phyloP scores from a whole-genome alignment of 2,113 vertebrate species.

The Kobus ellipsiprymnus region DNA sequence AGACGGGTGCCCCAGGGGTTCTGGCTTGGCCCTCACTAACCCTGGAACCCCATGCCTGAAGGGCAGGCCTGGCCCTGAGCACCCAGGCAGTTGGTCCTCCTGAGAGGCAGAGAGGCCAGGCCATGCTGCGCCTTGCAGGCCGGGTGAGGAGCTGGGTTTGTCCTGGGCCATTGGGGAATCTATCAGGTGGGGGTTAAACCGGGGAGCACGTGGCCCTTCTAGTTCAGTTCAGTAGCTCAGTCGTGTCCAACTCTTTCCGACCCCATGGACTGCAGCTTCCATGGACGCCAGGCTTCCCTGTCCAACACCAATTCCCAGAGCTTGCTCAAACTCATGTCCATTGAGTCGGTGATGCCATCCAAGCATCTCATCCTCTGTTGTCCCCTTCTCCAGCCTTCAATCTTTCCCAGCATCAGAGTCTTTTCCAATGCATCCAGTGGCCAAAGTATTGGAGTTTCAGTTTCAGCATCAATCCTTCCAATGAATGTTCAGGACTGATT shows the following conservation, averaged over 20 bases:
- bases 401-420: background rate
- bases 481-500: background rate
- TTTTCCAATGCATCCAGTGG: background rate
- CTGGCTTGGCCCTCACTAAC: slow-evolving; percentile 78
- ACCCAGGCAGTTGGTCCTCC: background rate
- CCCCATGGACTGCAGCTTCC: background rate
- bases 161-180: background rate
- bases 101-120: background rate
- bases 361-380: background rate
- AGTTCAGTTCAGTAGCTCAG: background rate
- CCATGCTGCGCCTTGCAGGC: background rate
- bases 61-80: background rate
- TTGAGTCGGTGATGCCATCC: background rate
- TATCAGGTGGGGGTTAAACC: accelerated
- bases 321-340: background rate
- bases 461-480: background rate
- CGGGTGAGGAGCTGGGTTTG: background rate
- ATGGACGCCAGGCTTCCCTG: background rate
- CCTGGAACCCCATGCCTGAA: slow-evolving; percentile 68
- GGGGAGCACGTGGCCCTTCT: accelerated
- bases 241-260: background rate
- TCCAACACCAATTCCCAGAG: background rate
- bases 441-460: background rate
- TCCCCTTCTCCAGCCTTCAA: background rate
- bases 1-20: slow-evolving; percentile 76